A percentile compares a stretch with the other conserved stretches of the same genome.
Evolutionary conservation across 2,113 vertebrate genomes (phyloP).

Genomic region (Pheucticus melanocephalus): DNA sequence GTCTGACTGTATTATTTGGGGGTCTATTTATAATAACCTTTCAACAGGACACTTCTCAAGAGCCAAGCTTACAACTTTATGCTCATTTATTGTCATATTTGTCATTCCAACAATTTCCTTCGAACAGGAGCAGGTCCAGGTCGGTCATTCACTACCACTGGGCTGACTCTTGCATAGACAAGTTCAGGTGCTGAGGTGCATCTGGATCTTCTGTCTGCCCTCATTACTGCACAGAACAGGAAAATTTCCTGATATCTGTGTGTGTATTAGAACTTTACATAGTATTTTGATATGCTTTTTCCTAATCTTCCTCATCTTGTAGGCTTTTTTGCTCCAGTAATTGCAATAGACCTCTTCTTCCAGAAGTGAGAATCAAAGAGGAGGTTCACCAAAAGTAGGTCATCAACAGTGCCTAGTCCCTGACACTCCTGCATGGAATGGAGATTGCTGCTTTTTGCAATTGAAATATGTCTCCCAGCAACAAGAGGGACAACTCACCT

Average conservation of each 20-base stretch:
- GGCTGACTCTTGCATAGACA: not conserved
- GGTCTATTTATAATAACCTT: not conserved
- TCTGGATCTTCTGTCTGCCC: not conserved
- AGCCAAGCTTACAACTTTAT: not conserved
- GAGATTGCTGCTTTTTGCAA: constrained; percentile 54
- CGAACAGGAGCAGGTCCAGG: not conserved
- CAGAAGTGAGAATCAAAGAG: constrained; percentile 13
- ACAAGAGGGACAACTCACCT: constrained; percentile 59
- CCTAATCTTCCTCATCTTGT: not conserved
- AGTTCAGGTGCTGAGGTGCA: not conserved
- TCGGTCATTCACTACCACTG: not conserved
- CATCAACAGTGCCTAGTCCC: constrained; percentile 17
- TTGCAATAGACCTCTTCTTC: not conserved
- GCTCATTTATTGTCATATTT: not conserved
- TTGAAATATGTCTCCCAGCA: constrained; percentile 63
- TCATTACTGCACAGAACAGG: not conserved
- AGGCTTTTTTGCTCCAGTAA: not conserved
- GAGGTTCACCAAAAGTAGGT: constrained; percentile 56
- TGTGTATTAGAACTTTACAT: not conserved
- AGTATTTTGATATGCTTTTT: not conserved
- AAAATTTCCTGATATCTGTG: not conserved
- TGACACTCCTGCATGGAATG: constrained; percentile 30
- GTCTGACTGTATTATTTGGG: not conserved
- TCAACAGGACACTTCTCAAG: not conserved
- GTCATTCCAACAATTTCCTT: not conserved